phyloP scores from a whole-genome alignment of 2,797 vertebrate species.

The Discoglossus pictus region DNA sequence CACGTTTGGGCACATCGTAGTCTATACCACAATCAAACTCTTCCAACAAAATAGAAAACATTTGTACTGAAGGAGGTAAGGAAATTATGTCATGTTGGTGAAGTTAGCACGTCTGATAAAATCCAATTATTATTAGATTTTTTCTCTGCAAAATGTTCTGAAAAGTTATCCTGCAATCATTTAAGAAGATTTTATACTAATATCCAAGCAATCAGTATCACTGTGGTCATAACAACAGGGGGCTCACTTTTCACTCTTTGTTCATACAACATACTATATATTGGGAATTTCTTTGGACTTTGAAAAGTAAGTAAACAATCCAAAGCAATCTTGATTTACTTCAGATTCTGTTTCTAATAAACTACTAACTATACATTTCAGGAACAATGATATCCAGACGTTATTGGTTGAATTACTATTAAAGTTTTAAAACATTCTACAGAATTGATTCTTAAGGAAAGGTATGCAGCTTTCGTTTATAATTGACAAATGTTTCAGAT shows the following conservation, averaged over 20 bases:
- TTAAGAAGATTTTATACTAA: conserved; percentile 10
- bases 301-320: conserved; percentile 1
- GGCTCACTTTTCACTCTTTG: conserved; percentile 58
- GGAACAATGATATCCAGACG: no score
- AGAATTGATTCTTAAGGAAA: no score
- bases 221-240: conserved; percentile 56
- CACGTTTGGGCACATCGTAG: conserved; percentile 59
- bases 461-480: no score
- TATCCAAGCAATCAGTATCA: conserved; percentile 12
- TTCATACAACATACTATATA: conserved; percentile 24
- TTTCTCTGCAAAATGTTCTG: conserved; percentile 48
- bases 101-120: conserved; percentile 63
- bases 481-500: no score
- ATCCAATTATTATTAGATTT: conserved; percentile 57
- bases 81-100: conserved; percentile 63
- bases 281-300: conserved; percentile 11
- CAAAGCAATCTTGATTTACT: background rate
- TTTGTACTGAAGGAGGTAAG: conserved; percentile 62
- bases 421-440: no score
- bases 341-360: background rate
- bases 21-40: conserved; percentile 52
- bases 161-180: conserved; percentile 46
- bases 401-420: no score
- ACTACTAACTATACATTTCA: no score
- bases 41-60: conserved; percentile 65